phyloP scores from a whole-genome alignment of 1,140 invertebrate species.

The Cherax quadricarinatus region DNA sequence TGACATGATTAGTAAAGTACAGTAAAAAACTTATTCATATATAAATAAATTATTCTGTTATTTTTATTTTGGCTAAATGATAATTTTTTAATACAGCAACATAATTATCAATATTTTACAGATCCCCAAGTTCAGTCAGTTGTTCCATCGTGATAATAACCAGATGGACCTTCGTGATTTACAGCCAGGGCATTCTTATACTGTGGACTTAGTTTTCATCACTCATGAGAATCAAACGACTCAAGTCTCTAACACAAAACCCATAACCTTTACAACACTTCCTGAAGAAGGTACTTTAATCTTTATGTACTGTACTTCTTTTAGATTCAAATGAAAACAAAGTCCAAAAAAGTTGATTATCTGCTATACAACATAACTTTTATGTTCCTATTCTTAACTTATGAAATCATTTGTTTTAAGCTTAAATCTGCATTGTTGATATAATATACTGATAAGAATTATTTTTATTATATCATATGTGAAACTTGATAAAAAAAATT shows the following conservation, averaged over 20 bases:
- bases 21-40: too few relatives aligned
- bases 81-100: too few relatives aligned
- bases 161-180: slow-evolving; percentile 85
- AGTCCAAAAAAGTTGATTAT: not conserved
- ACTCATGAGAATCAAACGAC: slow-evolving; percentile 85
- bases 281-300: slow-evolving; percentile 77
- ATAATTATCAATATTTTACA: slow-evolving; percentile 47
- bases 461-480: not conserved
- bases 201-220: slow-evolving; percentile 86
- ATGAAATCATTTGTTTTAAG: not conserved
- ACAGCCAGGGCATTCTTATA: slow-evolving; percentile 84
- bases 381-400: slow-evolving; percentile 1
- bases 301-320: slow-evolving; percentile 16
- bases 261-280: slow-evolving; percentile 82
- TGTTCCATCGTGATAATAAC: slow-evolving; percentile 86
- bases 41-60: too few relatives aligned
- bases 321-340: not conserved
- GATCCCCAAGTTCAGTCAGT: slow-evolving; percentile 85
- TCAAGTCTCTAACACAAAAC: slow-evolving; percentile 84
- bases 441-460: too few relatives aligned
- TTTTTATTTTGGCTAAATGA: too few relatives aligned
- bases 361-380: not conserved
- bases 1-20: too few relatives aligned
- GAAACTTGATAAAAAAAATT: not conserved
- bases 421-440: not conserved